These are phyloP conservation scores for Mesocricetus auratus DNA, from an alignment of 2,113 vertebrate genomes.

Conservation along the genomic window DNA sequence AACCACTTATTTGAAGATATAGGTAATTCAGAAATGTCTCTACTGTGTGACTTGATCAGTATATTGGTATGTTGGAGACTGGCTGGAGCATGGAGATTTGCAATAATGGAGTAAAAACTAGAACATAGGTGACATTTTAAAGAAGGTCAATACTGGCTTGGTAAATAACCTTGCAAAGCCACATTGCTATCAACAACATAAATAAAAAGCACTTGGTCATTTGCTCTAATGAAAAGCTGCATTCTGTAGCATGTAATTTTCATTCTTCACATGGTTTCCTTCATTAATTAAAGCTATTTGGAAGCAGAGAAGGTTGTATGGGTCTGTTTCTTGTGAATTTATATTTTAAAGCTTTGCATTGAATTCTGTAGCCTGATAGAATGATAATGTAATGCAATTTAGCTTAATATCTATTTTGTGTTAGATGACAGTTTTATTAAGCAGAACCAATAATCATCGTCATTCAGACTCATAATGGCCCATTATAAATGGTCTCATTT, in stretches of 20 bases:
- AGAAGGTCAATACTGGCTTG: neutral
- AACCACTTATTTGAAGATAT: neutral
- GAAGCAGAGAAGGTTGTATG: conserved; percentile 59
- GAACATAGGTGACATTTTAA: neutral
- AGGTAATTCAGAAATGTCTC: neutral
- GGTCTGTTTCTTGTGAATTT: conserved; percentile 63
- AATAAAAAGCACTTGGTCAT: neutral
- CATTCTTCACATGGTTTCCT: conserved; percentile 34
- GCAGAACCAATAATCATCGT: conserved; percentile 87
- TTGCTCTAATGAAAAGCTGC: neutral
- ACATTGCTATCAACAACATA: neutral
- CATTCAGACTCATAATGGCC: conserved; percentile 86
- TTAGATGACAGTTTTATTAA: conserved; percentile 88
- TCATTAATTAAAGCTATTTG: conserved; percentile 74
- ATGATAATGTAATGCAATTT: conserved; percentile 84
- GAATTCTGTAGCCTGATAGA: conserved; percentile 79
- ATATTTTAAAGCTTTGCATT: conserved; percentile 70
- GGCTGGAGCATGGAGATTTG: neutral
- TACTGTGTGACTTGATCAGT: neutral
- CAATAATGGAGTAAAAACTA: neutral
- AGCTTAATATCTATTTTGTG: conserved; percentile 86
- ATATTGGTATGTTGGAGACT: too few species aligned
- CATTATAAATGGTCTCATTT: conserved; percentile 88
- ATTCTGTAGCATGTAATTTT: neutral
- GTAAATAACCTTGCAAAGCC: neutral